Percentiles rank a stretch among this genome's conserved stretches.
Evolutionary conservation across 1,140 invertebrate genomes (phyloP).

Genomic region (Globodera rostochiensis): DNA sequence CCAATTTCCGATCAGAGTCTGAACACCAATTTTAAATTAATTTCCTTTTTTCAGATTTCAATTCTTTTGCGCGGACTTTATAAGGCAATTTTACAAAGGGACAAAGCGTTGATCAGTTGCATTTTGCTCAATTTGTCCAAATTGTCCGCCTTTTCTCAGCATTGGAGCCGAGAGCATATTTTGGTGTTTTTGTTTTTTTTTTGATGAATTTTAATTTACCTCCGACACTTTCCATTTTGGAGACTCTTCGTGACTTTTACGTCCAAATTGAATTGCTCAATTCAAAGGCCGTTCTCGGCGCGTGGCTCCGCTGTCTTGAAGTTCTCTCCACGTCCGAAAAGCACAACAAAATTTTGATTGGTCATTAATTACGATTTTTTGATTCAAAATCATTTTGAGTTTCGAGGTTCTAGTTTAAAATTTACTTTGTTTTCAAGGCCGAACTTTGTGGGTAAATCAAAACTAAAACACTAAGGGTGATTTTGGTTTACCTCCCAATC

Average conservation of each 20-base stretch:
- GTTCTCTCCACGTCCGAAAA: conserved; percentile 33
- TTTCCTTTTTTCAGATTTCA: conserved; percentile 27
- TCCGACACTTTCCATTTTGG: conserved; percentile 12
- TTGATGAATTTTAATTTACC: conserved; percentile 3
- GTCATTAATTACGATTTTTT: conserved; percentile 21
- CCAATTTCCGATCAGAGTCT: too few relatives aligned
- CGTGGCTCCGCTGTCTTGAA: conserved; percentile 36
- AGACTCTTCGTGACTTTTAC: conserved; percentile 35
- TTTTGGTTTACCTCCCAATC: too few relatives aligned
- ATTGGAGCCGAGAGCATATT: conserved; percentile 44
- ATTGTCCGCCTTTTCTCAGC: conserved; percentile 39
- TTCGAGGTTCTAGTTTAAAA: neutral
- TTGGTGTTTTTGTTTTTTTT: conserved; percentile 33
- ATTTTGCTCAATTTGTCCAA: conserved; percentile 38
- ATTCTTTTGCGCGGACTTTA: conserved; percentile 30
- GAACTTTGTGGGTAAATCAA: too few relatives aligned
- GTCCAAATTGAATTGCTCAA: conserved; percentile 16
- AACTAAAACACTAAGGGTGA: too few relatives aligned
- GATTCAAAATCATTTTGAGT: neutral
- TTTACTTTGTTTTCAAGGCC: neutral
- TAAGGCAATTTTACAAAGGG: neutral
- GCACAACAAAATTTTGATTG: conserved; percentile 22
- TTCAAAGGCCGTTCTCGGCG: conserved; percentile 25
- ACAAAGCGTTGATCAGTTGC: conserved; percentile 24
- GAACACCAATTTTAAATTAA: neutral